These are phyloP conservation scores for Amblyjoppa proteus DNA, from an alignment of 2,888 invertebrate genomes.

Conservation along the genomic window DNA sequence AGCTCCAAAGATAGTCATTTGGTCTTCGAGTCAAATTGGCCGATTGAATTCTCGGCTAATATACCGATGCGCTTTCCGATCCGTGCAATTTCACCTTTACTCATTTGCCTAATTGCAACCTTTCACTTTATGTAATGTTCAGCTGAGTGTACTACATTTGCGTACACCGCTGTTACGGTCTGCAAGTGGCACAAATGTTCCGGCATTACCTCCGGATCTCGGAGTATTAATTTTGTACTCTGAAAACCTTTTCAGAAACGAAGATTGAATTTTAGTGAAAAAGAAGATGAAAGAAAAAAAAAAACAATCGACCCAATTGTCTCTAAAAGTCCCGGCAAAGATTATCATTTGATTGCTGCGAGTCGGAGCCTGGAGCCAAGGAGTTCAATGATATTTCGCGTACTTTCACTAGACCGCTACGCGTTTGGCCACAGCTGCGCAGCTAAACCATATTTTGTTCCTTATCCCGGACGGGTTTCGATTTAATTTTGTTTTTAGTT, in stretches of 20 bases:
- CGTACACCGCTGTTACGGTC: conserved; percentile 9
- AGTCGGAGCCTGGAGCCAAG: conserved; percentile 20
- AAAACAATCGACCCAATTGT: not conserved
- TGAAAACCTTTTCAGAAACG: not conserved
- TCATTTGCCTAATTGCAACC: conserved; percentile 75
- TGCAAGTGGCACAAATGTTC: conserved; percentile 1
- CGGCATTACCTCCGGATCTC: not conserved
- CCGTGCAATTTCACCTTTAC: conserved; percentile 74
- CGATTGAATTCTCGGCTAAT: conserved; percentile 43
- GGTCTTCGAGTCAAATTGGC: conserved; percentile 20
- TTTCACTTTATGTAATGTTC: conserved; percentile 79
- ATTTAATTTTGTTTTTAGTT: conserved; percentile 4
- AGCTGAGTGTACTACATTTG: conserved; percentile 36
- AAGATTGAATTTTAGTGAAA: not conserved
- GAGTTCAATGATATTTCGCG: conserved; percentile 65
- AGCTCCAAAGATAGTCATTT: not conserved
- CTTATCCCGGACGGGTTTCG: not conserved
- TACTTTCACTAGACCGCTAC: conserved; percentile 62
- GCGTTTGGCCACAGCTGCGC: conserved; percentile 17
- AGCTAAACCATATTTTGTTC: conserved; percentile 4
- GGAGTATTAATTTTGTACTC: conserved; percentile 20
- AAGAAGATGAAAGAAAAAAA: not conserved
- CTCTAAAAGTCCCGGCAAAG: not conserved
- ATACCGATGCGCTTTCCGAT: conserved; percentile 62
- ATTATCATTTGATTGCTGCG: conserved; percentile 48